Evolutionary conservation across 23 tunicate species (phyloP).

Genomic region (Clavelina lepadiformis): DNA sequence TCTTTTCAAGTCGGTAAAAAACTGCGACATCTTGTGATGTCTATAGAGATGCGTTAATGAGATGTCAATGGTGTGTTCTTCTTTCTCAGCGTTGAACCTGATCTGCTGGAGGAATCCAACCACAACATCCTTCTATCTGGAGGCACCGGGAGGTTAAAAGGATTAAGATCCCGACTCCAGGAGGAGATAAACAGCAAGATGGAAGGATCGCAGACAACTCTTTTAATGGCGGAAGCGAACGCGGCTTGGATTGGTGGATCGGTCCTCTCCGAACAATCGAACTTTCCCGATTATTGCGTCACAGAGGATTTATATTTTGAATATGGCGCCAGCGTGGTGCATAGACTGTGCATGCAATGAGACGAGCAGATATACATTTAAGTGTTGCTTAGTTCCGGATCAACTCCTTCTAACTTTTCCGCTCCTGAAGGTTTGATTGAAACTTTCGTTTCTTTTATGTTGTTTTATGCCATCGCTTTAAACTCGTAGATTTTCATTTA

Average conservation of each 20-base stretch:
- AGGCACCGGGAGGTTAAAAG: slow-evolving; percentile 33
- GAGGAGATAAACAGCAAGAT: slow-evolving; percentile 6
- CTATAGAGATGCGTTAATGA: too few species aligned
- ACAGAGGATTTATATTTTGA: slow-evolving; percentile 78
- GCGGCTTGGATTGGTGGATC: slow-evolving; percentile 86
- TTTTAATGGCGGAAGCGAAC: slow-evolving; percentile 12
- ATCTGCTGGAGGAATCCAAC: slow-evolving; percentile 15
- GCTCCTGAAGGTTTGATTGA: neutral
- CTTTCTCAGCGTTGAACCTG: slow-evolving; percentile 53
- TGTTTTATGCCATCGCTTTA: too few species aligned
- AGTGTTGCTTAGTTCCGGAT: neutral
- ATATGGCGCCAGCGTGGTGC: slow-evolving; percentile 45
- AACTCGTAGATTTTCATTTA: too few species aligned
- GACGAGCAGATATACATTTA: neutral
- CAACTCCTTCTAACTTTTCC: neutral
- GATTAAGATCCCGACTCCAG: slow-evolving; percentile 36
- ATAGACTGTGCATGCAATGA: slow-evolving; percentile 28
- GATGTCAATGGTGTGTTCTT: too few species aligned
- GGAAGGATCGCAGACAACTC: neutral
- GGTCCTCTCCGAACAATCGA: slow-evolving; percentile 31
- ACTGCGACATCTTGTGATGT: too few species aligned
- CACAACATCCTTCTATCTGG: slow-evolving; percentile 44
- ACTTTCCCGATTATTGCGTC: slow-evolving; percentile 31
- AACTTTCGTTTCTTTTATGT: too few species aligned
- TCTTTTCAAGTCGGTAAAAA: too few species aligned